These are phyloP conservation scores for Psix sp. DNA, from an alignment of 1,140 invertebrate genomes.

Conservation along the genomic window DNA sequence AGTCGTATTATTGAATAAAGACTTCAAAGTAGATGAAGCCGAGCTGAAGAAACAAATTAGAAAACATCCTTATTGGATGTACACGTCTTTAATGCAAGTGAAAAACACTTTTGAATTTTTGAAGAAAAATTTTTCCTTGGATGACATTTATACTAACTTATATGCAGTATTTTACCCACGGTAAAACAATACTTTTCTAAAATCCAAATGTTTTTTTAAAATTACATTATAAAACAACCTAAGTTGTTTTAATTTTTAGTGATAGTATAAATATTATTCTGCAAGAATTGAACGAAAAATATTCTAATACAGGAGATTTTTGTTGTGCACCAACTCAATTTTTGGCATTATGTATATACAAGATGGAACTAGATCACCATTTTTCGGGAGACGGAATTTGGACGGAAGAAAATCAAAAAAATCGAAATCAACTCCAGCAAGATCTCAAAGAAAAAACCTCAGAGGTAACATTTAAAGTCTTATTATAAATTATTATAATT, in stretches of 20 bases:
- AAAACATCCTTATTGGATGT: conserved; percentile 78
- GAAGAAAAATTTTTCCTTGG: conserved; percentile 69
- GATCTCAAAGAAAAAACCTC: neutral
- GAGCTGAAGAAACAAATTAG: conserved; percentile 70
- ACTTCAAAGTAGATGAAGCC: conserved; percentile 59
- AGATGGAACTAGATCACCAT: conserved; percentile 64
- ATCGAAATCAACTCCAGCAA: neutral
- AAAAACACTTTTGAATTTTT: conserved; percentile 75
- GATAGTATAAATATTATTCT: conserved; percentile 56
- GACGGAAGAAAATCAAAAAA: conserved; percentile 26
- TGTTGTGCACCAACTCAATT: conserved; percentile 46
- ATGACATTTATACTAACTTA: conserved; percentile 78
- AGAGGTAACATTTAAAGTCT: too few relatives aligned
- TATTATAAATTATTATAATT: too few relatives aligned
- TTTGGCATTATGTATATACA: conserved; percentile 68
- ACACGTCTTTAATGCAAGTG: conserved; percentile 76
- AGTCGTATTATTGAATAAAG: conserved; percentile 50
- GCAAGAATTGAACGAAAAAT: conserved; percentile 23
- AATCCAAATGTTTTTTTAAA: conserved; percentile 2
- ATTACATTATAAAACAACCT: neutral
- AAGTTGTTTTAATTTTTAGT: conserved; percentile 49
- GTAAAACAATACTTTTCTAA: too few relatives aligned
- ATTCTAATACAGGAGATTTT: conserved; percentile 20
- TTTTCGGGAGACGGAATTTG: conserved; percentile 69
- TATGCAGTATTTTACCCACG: conserved; percentile 78